A percentile compares a stretch with the other conserved stretches of the same genome.
phyloP scores from a whole-genome alignment of 1,140 invertebrate genomes.

The Scaptomyza graminum region DNA sequence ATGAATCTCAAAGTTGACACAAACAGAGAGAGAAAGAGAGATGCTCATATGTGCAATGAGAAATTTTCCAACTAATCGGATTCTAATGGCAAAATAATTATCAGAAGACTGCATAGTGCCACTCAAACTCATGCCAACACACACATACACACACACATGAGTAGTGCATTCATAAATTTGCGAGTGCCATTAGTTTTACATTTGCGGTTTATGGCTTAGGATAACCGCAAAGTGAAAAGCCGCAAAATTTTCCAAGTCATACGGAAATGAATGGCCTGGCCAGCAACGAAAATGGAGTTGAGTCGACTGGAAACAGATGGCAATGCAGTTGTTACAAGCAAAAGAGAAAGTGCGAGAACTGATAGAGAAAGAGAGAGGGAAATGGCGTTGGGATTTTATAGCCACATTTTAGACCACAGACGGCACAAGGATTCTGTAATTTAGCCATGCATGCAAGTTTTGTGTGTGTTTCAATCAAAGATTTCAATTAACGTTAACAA shows the following conservation, averaged over 20 bases:
- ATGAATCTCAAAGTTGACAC: slow-evolving; percentile 47
- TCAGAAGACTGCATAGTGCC: slow-evolving; percentile 64
- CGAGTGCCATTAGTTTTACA: slow-evolving; percentile 83
- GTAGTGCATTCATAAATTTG: slow-evolving; percentile 78
- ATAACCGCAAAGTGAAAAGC: slow-evolving; percentile 82
- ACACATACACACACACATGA: slow-evolving; percentile 5
- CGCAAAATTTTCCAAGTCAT: slow-evolving; percentile 81
- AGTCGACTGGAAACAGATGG: slow-evolving; percentile 42
- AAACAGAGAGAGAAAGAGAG: slow-evolving; percentile 5
- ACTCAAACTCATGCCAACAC: slow-evolving; percentile 34
- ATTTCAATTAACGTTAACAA: slow-evolving; percentile 74
- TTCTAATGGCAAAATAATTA: slow-evolving; percentile 84
- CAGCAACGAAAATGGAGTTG: slow-evolving; percentile 61
- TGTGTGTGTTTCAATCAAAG: slow-evolving; percentile 53
- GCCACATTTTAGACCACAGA: slow-evolving; percentile 43
- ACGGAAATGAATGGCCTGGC: slow-evolving; percentile 76
- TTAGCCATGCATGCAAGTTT: slow-evolving; percentile 42
- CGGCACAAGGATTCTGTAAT: slow-evolving; percentile 31
- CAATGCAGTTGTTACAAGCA: slow-evolving; percentile 26
- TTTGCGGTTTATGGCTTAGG: slow-evolving; percentile 81
- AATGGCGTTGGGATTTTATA: background rate
- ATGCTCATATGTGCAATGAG: slow-evolving; percentile 41
- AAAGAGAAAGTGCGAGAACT: too few species aligned
- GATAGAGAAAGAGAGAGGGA: background rate
- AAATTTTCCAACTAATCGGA: slow-evolving; percentile 82